These are phyloP conservation scores for Cheilosia vulpina DNA, from an alignment of 2,888 invertebrate genomes.

Conservation along the genomic window DNA sequence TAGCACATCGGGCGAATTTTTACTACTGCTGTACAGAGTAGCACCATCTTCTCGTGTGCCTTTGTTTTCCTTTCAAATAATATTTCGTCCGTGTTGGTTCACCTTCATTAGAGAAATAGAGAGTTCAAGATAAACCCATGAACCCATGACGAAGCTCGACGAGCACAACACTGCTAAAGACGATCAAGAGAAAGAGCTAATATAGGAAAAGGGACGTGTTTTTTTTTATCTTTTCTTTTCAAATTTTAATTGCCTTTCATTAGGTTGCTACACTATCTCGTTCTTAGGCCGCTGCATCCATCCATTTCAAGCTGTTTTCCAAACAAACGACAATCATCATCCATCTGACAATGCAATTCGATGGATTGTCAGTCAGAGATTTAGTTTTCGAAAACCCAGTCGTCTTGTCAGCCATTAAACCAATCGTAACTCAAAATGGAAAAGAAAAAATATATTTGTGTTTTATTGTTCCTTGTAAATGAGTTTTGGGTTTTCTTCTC, in stretches of 20 bases:
- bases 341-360: constrained; percentile 61
- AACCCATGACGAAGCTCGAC: constrained; percentile 36
- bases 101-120: constrained; percentile 54
- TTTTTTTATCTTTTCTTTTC: constrained; percentile 8
- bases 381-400: constrained; percentile 4
- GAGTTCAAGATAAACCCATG: constrained; percentile 27
- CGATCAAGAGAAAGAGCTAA: constrained; percentile 31
- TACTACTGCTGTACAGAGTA: background rate
- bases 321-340: constrained; percentile 49
- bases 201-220: constrained; percentile 4
- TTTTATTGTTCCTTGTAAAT: constrained; percentile 57
- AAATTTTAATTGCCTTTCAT: constrained; percentile 66
- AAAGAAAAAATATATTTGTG: constrained; percentile 4
- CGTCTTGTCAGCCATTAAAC: constrained; percentile 33
- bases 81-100: constrained; percentile 46
- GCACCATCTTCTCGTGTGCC: background rate
- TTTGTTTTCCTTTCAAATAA: background rate
- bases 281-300: constrained; percentile 40
- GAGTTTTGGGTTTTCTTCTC: constrained; percentile 5
- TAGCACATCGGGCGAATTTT: constrained; percentile 9
- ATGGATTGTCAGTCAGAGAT: constrained; percentile 47
- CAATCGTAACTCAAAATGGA: constrained; percentile 50
- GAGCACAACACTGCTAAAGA: constrained; percentile 17
- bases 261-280: constrained; percentile 19
- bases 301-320: constrained; percentile 35